Evolutionary conservation across 1,140 invertebrate genomes (phyloP).

Genomic region (Eciton burchellii): DNA sequence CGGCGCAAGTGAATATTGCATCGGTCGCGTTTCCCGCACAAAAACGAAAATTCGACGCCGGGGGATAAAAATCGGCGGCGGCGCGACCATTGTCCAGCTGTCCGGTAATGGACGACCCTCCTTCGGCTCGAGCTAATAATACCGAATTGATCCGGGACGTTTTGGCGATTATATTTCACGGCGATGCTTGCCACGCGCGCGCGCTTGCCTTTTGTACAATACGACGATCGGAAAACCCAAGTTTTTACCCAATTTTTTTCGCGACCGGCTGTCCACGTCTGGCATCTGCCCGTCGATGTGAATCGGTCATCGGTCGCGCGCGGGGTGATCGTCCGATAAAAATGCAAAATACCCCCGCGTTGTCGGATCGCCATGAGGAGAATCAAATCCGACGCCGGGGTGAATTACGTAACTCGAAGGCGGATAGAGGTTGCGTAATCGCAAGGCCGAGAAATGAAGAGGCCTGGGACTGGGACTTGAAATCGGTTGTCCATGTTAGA

Average conservation of each 20-base stretch:
- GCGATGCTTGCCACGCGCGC: slow-evolving; percentile 63
- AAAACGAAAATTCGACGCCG: slow-evolving; percentile 24
- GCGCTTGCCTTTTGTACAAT: slow-evolving; percentile 76
- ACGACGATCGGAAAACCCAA: slow-evolving; percentile 66
- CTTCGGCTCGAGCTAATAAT: slow-evolving; percentile 78
- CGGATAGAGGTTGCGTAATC: no score
- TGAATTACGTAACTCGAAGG: slow-evolving; percentile 2
- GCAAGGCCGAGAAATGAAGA: neutral
- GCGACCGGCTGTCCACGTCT: slow-evolving; percentile 28
- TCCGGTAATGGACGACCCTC: slow-evolving; percentile 77
- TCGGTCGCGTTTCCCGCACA: neutral
- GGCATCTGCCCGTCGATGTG: slow-evolving; percentile 61
- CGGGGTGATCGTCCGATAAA: slow-evolving; percentile 39
- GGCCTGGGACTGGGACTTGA: no score
- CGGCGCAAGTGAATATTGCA: slow-evolving; percentile 16
- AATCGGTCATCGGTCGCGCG: slow-evolving; percentile 23
- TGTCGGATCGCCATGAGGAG: neutral
- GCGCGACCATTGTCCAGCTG: slow-evolving; percentile 79
- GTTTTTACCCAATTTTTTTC: slow-evolving; percentile 70
- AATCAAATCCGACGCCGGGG: slow-evolving; percentile 17
- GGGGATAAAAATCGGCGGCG: slow-evolving; percentile 70
- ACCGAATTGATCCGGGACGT: slow-evolving; percentile 80
- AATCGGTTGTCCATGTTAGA: no score
- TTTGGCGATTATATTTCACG: slow-evolving; percentile 81
- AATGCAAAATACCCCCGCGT: slow-evolving; percentile 11